Conservation (phyloP, 37 sponge, comb jelly and placozoan genomes). For the Tethya wilhelma region DNA sequence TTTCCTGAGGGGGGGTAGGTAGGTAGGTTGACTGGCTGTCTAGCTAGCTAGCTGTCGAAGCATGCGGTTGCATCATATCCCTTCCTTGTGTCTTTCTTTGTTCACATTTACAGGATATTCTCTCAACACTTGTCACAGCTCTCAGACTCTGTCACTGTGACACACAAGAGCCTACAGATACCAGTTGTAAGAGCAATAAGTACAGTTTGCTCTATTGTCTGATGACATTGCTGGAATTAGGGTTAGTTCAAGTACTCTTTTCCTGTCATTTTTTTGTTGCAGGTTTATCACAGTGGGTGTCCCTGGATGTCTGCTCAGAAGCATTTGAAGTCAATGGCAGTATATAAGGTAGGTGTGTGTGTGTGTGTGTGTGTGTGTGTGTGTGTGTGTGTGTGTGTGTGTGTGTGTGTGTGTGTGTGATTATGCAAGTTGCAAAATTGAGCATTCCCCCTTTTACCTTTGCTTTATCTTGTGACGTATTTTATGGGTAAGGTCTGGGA, state of each 20-base stretch:
- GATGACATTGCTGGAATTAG: no score
- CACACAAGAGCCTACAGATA: constrained; percentile 74
- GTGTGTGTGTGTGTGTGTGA: no score
- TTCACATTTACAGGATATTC: constrained; percentile 71
- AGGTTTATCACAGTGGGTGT: constrained; percentile 76
- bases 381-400: no score
- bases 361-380: no score
- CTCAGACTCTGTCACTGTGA: constrained; percentile 35
- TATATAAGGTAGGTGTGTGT: constrained; percentile 46
- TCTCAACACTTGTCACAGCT: constrained; percentile 55
- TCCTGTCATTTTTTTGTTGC: background rate
- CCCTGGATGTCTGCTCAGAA: constrained; percentile 83
- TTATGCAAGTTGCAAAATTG: no score
- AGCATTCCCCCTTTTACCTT: no score
- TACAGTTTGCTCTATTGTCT: no score
- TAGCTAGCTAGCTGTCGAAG: no score
- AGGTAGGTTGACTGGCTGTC: no score
- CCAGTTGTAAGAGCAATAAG: constrained; percentile 67
- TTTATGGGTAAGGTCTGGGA: no score
- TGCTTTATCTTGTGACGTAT: no score
- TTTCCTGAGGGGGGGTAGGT: no score
- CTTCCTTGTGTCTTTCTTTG: background rate
- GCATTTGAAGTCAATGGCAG: constrained; percentile 44
- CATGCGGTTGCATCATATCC: background rate
- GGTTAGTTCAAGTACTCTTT: background rate